phyloP scores from a whole-genome alignment of 2,797 vertebrate species.

The Pipistrellus pipistrellus region DNA sequence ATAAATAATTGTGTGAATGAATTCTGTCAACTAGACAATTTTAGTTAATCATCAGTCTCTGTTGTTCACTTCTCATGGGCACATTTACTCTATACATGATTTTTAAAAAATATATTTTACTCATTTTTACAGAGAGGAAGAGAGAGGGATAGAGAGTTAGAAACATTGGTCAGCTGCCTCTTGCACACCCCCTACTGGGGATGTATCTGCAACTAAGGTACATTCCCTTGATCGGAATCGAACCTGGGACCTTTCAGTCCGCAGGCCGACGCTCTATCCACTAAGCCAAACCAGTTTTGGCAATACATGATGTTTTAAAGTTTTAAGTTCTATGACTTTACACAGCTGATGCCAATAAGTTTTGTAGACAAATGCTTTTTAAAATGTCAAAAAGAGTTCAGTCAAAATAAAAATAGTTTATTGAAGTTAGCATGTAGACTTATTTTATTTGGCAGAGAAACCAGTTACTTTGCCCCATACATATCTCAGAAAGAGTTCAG shows the following conservation, averaged over 20 bases:
- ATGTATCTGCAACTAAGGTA: no score
- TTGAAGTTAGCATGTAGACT: slow-evolving; percentile 50
- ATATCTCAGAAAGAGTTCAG: slow-evolving; percentile 13
- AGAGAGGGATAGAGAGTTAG: no score
- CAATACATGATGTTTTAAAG: not conserved
- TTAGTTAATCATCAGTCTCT: slow-evolving; percentile 26
- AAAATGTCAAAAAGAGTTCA: slow-evolving; percentile 41
- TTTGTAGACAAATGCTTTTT: slow-evolving; percentile 58
- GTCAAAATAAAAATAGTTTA: slow-evolving; percentile 17
- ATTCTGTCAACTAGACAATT: slow-evolving; percentile 32
- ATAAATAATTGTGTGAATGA: not conserved
- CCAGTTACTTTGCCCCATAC: not conserved
- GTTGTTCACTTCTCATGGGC: slow-evolving; percentile 21
- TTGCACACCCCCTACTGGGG: no score
- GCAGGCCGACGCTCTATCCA: no score
- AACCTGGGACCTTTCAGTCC: no score
- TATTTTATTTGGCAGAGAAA: slow-evolving; percentile 47
- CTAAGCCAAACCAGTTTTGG: no score
- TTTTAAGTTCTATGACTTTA: slow-evolving; percentile 51
- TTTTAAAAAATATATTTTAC: no score
- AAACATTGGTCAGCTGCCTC: no score
- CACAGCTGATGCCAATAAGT: not conserved
- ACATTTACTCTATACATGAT: not conserved
- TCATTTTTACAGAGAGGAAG: no score
- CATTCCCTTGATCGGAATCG: no score